Conservation (phyloP, 1,140 invertebrate species). For the Grapholita molesta region DNA sequence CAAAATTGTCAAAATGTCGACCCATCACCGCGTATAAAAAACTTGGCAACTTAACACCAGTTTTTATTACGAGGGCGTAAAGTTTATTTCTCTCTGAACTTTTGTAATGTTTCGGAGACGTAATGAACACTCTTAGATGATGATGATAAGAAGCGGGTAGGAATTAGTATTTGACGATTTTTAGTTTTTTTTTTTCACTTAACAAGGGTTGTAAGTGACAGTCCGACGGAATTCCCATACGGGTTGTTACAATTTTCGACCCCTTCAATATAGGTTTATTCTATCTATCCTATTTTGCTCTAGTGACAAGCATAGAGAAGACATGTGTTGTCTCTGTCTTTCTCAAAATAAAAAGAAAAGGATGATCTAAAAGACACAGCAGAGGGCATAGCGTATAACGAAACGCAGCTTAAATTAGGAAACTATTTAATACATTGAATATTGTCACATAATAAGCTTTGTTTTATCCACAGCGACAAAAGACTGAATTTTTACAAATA, state of each 20-base stretch:
- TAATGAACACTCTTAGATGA: background rate
- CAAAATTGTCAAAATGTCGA: constrained; percentile 70
- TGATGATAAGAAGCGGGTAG: background rate
- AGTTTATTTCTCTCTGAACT: constrained; percentile 5
- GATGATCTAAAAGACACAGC: no score
- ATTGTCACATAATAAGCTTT: no score
- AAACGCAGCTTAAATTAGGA: no score
- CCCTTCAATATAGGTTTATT: background rate
- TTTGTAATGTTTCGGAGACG: background rate
- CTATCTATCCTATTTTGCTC: no score
- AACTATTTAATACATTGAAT: no score
- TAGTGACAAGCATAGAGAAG: no score
- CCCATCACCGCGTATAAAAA: constrained; percentile 46
- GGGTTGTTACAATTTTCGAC: background rate
- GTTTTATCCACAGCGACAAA: no score
- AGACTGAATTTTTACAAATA: no score
- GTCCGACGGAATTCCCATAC: background rate
- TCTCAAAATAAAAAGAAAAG: no score
- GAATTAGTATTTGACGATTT: background rate
- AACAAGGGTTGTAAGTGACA: background rate
- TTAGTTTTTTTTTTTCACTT: background rate
- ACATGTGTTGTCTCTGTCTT: no score
- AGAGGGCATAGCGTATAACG: no score
- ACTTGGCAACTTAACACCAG: background rate
- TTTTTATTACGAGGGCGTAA: constrained; percentile 18